phyloP scores from a whole-genome alignment of 2,888 invertebrate species.

The Linnaemya vulpina region DNA sequence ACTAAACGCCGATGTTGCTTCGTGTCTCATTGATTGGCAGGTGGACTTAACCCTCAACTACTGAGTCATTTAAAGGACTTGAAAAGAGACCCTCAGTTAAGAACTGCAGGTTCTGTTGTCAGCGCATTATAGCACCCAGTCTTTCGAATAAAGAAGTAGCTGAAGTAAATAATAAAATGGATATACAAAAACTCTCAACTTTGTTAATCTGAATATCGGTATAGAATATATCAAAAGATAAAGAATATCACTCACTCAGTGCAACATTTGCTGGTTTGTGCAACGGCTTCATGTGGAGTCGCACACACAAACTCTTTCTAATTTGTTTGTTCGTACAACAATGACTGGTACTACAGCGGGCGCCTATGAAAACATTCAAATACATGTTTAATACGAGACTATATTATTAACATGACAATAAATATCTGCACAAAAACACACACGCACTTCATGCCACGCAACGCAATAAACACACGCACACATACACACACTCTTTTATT shows the following conservation, averaged over 20 bases:
- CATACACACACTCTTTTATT: conserved; percentile 12
- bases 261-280: conserved; percentile 31
- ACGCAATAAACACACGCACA: neutral
- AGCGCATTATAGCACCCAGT: too few relatives aligned
- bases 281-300: neutral
- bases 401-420: conserved; percentile 70
- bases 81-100: too few relatives aligned
- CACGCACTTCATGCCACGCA: neutral
- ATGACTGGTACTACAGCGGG: conserved; percentile 29
- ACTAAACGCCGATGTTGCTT: too few relatives aligned
- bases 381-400: conserved; percentile 55
- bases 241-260: neutral
- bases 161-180: too few relatives aligned
- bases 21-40: too few relatives aligned
- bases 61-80: too few relatives aligned
- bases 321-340: conserved; percentile 39
- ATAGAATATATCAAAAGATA: too few relatives aligned
- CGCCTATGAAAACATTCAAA: conserved; percentile 47
- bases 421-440: conserved; percentile 45
- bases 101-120: too few relatives aligned
- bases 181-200: too few relatives aligned
- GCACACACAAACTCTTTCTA: conserved; percentile 7
- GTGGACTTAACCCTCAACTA: too few relatives aligned
- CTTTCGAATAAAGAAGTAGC: too few relatives aligned
- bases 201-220: too few relatives aligned